phyloP scores from a whole-genome alignment of 92 coral and sea anemone genomes.

The Montipora capitata region DNA sequence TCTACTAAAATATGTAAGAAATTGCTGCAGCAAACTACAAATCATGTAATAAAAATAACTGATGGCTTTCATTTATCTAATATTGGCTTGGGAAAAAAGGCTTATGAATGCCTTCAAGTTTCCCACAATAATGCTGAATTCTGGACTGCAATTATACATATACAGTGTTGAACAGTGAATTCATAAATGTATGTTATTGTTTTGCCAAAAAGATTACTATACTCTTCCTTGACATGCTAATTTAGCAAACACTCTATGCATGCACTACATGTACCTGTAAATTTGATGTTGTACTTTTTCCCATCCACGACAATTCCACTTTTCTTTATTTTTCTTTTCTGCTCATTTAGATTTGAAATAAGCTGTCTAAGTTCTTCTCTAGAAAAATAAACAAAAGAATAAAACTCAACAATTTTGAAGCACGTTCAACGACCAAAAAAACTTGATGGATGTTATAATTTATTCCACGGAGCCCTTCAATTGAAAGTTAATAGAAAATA shows the following conservation, averaged over 20 bases:
- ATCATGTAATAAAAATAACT: not conserved
- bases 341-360: constrained; percentile 10
- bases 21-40: not conserved
- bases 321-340: constrained; percentile 32
- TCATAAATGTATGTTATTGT: too few relatives aligned
- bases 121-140: not conserved
- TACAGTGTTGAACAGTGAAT: not conserved
- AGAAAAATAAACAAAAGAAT: not conserved
- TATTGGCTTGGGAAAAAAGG: not conserved
- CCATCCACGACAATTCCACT: constrained; percentile 50
- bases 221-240: too few relatives aligned
- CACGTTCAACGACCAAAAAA: not conserved
- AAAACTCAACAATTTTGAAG: not conserved
- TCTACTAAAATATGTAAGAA: not conserved
- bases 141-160: not conserved
- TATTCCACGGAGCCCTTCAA: not conserved
- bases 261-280: too few relatives aligned
- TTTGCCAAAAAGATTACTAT: too few relatives aligned
- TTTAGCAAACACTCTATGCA: too few relatives aligned
- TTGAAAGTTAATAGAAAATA: not conserved
- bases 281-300: constrained; percentile 33
- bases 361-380: constrained; percentile 27
- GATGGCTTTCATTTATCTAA: not conserved
- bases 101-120: not conserved
- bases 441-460: not conserved